phyloP scores from a whole-genome alignment of 2,888 invertebrate species.

The Steinernema scapterisci region DNA sequence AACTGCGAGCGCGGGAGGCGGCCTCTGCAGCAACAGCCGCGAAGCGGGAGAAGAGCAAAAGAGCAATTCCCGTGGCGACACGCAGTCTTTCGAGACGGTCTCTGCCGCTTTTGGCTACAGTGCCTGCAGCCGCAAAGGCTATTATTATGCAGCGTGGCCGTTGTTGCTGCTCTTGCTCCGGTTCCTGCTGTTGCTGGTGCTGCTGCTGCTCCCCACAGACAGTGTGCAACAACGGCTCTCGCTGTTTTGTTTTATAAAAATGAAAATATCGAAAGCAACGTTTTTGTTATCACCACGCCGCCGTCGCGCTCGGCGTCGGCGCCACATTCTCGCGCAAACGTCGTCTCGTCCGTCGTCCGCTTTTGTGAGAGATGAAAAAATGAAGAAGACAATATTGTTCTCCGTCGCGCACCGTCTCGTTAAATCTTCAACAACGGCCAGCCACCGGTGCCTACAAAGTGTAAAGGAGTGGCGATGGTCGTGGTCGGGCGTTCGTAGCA shows the following conservation, averaged over 20 bases:
- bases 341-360: background rate
- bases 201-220: background rate
- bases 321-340: background rate
- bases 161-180: too few relatives aligned
- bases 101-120: background rate
- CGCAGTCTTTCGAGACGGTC: too few relatives aligned
- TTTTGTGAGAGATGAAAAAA: background rate
- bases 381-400: background rate
- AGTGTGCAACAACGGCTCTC: background rate
- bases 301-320: background rate
- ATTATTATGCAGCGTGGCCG: slow-evolving; percentile 23
- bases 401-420: background rate
- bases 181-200: too few relatives aligned
- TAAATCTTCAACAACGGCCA: background rate
- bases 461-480: slow-evolving; percentile 4
- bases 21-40: too few relatives aligned
- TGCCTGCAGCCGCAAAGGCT: background rate
- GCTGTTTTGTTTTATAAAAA: slow-evolving; percentile 25
- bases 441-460: too few relatives aligned
- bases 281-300: too few relatives aligned
- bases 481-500: background rate
- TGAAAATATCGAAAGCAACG: slow-evolving; percentile 12
- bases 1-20: too few relatives aligned
- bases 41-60: too few relatives aligned
- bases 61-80: too few relatives aligned